Conservation (phyloP, 1,140 invertebrate species). For the Hirudo medicinalis region DNA sequence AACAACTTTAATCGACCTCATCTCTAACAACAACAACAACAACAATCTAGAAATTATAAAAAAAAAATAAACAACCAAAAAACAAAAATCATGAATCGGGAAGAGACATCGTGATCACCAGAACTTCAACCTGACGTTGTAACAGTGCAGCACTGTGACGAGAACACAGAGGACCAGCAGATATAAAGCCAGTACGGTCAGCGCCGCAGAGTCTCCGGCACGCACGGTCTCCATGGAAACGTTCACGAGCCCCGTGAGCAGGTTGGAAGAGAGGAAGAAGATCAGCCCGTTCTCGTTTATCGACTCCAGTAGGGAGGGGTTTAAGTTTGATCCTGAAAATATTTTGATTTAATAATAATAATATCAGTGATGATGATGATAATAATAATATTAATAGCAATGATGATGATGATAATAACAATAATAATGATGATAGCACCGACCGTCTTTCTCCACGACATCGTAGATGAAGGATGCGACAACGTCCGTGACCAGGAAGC, state of each 20-base stretch:
- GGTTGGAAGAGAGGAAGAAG: constrained; percentile 64
- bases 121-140: constrained; percentile 17
- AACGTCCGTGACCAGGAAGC: background rate
- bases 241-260: constrained; percentile 66
- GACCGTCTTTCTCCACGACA: too few relatives aligned
- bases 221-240: constrained; percentile 45
- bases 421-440: background rate
- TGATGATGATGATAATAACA: too few relatives aligned
- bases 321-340: too few relatives aligned
- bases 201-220: constrained; percentile 14
- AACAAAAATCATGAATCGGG: background rate
- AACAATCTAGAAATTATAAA: background rate
- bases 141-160: background rate
- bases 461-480: background rate
- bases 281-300: constrained; percentile 47
- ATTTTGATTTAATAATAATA: too few relatives aligned
- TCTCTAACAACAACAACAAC: too few relatives aligned
- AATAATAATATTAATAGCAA: too few relatives aligned
- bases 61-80: too few relatives aligned
- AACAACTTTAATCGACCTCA: too few relatives aligned
- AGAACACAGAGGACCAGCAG: constrained; percentile 20
- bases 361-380: too few relatives aligned
- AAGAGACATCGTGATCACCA: constrained; percentile 15
- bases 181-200: constrained; percentile 19
- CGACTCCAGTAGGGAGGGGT: constrained; percentile 26